phyloP scores from a whole-genome alignment of 1,140 invertebrate species.

The Mactra quadrangularis region DNA sequence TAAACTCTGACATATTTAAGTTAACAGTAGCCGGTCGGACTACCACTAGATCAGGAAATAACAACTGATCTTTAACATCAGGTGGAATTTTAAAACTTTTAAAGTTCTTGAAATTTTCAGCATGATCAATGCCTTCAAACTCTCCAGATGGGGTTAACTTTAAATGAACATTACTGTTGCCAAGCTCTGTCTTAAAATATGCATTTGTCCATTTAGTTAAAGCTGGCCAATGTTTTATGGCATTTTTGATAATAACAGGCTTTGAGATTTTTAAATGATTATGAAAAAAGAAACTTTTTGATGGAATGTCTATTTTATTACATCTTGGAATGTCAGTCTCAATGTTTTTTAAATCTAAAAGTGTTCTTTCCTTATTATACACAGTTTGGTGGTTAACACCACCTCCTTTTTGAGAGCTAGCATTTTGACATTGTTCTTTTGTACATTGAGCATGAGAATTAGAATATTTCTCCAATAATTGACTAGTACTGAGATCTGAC shows the following conservation, averaged over 20 bases:
- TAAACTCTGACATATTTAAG: slow-evolving; percentile 79
- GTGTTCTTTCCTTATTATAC: not conserved
- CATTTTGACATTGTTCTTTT: slow-evolving; percentile 1
- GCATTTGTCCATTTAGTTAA: slow-evolving; percentile 78
- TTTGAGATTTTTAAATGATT: slow-evolving; percentile 77
- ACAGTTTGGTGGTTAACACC: not conserved
- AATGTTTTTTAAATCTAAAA: slow-evolving; percentile 14
- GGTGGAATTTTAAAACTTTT: slow-evolving; percentile 74
- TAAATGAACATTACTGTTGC: slow-evolving; percentile 75
- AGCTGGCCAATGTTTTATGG: slow-evolving; percentile 73
- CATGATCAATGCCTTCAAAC: slow-evolving; percentile 80
- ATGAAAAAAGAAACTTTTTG: slow-evolving; percentile 74
- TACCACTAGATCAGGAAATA: slow-evolving; percentile 80
- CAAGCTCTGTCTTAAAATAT: slow-evolving; percentile 74
- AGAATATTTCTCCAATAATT: not conserved
- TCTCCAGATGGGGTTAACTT: slow-evolving; percentile 79
- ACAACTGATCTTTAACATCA: slow-evolving; percentile 69
- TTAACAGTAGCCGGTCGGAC: slow-evolving; percentile 77
- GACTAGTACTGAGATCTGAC: slow-evolving; percentile 40
- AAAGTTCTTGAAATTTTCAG: slow-evolving; percentile 73
- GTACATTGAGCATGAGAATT: not conserved
- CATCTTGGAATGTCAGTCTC: slow-evolving; percentile 67
- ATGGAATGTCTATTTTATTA: slow-evolving; percentile 71
- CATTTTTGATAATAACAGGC: slow-evolving; percentile 79
- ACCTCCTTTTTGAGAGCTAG: not conserved